Percentiles rank a stretch among this genome's conserved stretches.
Conservation (phyloP, 2,113 vertebrate genomes). For the Sturnus vulgaris region DNA sequence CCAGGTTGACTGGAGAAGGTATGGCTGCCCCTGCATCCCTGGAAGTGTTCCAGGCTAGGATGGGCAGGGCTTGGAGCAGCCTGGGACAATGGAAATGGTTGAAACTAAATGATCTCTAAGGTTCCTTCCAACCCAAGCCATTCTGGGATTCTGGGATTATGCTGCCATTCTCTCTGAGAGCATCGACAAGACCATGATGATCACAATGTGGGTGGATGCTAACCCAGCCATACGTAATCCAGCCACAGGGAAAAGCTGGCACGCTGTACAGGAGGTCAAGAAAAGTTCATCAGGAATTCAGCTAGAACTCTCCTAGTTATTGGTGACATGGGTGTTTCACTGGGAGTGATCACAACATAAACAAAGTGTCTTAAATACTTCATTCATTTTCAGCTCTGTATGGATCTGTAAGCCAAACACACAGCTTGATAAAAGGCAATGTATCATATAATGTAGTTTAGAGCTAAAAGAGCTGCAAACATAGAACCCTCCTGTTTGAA, state of each 20-base stretch:
- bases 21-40: background rate
- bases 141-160: background rate
- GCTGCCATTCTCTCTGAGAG: background rate
- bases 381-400: background rate
- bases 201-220: background rate
- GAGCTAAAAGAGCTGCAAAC: background rate
- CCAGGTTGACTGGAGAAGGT: background rate
- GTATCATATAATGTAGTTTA: background rate
- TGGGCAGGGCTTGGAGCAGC: fast-evolving
- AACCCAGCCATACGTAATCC: background rate
- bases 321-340: background rate
- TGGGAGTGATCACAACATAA: background rate
- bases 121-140: background rate
- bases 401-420: background rate
- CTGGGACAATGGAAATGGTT: background rate
- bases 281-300: background rate
- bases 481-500: background rate
- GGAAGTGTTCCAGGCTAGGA: background rate
- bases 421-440: background rate
- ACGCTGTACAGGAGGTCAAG: background rate
- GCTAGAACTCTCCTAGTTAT: background rate
- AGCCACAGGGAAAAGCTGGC: background rate
- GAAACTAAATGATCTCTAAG: background rate
- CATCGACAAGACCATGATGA: background rate
- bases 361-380: background rate